A percentile compares a stretch with the other conserved stretches of the same genome.
Conservation (phyloP, 2,113 vertebrate species). For the Pterophyllum scalare region DNA sequence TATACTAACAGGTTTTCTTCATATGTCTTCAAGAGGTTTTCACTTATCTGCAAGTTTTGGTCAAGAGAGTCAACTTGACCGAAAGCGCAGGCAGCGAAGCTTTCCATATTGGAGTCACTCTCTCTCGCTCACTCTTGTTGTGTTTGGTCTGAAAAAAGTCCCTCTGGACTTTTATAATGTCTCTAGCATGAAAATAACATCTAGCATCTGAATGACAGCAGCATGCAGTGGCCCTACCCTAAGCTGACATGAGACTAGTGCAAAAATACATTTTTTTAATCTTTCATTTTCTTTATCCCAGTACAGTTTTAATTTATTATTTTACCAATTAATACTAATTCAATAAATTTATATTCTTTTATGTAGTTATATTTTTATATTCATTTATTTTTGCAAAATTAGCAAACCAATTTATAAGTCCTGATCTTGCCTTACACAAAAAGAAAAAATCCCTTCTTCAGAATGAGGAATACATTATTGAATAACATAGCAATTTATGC, state of each 20-base stretch:
- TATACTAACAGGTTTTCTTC: neutral
- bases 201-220: neutral
- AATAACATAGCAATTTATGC: no score
- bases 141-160: no score
- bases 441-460: fast-evolving
- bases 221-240: neutral
- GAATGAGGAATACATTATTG: neutral
- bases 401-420: neutral
- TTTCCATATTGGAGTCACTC: neutral
- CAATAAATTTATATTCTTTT: neutral
- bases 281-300: neutral
- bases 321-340: neutral
- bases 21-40: neutral
- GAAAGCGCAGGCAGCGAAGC: neutral
- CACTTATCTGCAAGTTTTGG: neutral
- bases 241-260: neutral
- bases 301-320: neutral
- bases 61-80: neutral
- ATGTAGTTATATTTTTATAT: neutral
- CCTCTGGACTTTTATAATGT: neutral
- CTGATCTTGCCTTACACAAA: neutral
- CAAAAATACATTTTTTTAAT: neutral
- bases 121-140: neutral
- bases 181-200: no score
- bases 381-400: neutral